Conservation (phyloP, 2,888 invertebrate species). For the Craniophora ligustri region DNA sequence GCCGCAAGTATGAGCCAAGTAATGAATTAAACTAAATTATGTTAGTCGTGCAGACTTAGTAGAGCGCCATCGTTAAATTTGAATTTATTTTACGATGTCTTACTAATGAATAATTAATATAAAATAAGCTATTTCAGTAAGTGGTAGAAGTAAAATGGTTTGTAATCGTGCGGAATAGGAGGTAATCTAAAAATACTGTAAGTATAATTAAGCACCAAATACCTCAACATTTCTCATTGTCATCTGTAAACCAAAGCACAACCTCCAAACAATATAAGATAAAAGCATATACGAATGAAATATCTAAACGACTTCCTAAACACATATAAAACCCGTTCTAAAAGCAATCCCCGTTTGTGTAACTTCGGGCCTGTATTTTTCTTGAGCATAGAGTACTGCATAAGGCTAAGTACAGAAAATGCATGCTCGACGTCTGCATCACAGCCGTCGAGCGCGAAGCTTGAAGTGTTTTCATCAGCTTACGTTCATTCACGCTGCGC, state of each 20-base stretch:
- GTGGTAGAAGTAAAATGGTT: no score
- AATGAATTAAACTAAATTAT: constrained; percentile 32
- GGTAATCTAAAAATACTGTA: no score
- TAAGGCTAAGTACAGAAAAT: constrained; percentile 52
- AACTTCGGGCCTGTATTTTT: constrained; percentile 10
- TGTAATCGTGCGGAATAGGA: no score
- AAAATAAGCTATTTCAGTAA: no score
- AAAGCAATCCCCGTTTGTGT: background rate
- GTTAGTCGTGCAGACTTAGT: constrained; percentile 35
- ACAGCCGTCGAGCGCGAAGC: constrained; percentile 47
- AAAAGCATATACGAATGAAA: no score
- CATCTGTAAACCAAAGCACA: no score
- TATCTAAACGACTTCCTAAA: no score
- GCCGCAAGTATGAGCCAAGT: constrained; percentile 31
- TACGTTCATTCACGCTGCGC: constrained; percentile 52
- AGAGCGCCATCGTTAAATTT: background rate
- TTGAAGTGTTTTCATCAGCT: constrained; percentile 59
- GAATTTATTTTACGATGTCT: background rate
- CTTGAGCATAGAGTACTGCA: constrained; percentile 19
- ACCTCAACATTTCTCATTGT: no score
- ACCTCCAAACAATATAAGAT: no score
- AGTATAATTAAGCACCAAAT: no score
- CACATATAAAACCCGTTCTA: background rate
- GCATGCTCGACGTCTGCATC: constrained; percentile 15
- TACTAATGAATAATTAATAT: no score